Conservation (phyloP, 1,140 invertebrate genomes). For the Zelostemma sp. region DNA sequence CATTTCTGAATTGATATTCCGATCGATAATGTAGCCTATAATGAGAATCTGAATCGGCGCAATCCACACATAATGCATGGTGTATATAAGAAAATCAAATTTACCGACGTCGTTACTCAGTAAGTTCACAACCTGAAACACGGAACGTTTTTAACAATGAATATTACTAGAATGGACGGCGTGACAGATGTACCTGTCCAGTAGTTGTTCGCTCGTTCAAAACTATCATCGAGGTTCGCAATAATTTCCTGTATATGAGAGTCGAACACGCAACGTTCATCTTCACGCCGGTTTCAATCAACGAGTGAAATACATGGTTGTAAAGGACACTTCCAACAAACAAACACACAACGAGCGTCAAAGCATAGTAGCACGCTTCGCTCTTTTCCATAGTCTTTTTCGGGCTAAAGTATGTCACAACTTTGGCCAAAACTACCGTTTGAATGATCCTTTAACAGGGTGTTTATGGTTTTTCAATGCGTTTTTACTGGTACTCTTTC, state of each 20-base stretch:
- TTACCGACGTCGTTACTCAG: conserved; percentile 89
- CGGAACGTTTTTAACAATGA: neutral
- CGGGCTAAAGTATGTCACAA: conserved; percentile 78
- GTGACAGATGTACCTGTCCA: conserved; percentile 59
- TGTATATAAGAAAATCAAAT: conserved; percentile 78
- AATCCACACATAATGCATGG: conserved; percentile 85
- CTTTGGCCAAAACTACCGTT: conserved; percentile 78
- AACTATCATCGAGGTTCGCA: conserved; percentile 50
- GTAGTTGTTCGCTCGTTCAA: conserved; percentile 57
- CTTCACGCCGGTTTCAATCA: conserved; percentile 83
- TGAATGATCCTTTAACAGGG: conserved; percentile 77
- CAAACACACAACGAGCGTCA: conserved; percentile 77
- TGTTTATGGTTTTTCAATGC: no score
- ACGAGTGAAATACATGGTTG: conserved; percentile 84
- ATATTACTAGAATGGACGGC: no score
- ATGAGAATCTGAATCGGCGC: conserved; percentile 85
- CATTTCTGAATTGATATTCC: conserved; percentile 79
- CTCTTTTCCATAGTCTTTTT: no score
- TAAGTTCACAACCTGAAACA: conserved; percentile 91
- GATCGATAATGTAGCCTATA: conserved; percentile 83
- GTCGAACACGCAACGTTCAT: conserved; percentile 83
- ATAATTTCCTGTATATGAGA: conserved; percentile 85
- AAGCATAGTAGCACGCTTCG: conserved; percentile 78
- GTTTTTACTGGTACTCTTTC: no score
- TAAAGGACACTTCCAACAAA: conserved; percentile 78